Evolutionary conservation across 2,888 invertebrate species (phyloP).

Genomic region (Syrista parreyssii): DNA sequence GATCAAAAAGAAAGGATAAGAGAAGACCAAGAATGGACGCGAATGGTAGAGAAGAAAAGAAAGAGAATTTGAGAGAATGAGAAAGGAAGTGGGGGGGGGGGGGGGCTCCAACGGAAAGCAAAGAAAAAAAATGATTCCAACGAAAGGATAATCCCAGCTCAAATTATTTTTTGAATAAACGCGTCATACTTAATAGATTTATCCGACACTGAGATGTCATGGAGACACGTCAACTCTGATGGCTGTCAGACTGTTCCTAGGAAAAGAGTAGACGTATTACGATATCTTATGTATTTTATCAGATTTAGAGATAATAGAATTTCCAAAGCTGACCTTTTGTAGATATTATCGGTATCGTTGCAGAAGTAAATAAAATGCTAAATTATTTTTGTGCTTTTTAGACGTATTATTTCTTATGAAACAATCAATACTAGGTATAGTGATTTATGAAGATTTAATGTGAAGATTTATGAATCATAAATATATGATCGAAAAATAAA

Average conservation of each 20-base stretch:
- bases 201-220: neutral
- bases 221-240: neutral
- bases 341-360: neutral
- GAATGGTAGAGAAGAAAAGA: conserved; percentile 1
- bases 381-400: neutral
- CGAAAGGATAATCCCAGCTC: neutral
- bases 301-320: neutral
- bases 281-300: neutral
- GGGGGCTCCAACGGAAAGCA: neutral
- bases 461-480: too few species aligned
- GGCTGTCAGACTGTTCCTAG: neutral
- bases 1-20: conserved; percentile 5
- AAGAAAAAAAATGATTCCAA: conserved; percentile 2
- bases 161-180: neutral
- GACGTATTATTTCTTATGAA: neutral
- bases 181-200: neutral
- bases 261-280: neutral
- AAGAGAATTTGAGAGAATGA: neutral
- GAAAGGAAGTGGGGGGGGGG: neutral
- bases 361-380: too few species aligned
- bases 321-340: neutral
- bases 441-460: too few species aligned
- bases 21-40: conserved; percentile 2
- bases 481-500: too few species aligned
- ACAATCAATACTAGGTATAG: neutral